These are phyloP conservation scores for Echinarachnius parma DNA, from an alignment of 53 echinoderm and acorn worm species.

Conservation along the genomic window DNA sequence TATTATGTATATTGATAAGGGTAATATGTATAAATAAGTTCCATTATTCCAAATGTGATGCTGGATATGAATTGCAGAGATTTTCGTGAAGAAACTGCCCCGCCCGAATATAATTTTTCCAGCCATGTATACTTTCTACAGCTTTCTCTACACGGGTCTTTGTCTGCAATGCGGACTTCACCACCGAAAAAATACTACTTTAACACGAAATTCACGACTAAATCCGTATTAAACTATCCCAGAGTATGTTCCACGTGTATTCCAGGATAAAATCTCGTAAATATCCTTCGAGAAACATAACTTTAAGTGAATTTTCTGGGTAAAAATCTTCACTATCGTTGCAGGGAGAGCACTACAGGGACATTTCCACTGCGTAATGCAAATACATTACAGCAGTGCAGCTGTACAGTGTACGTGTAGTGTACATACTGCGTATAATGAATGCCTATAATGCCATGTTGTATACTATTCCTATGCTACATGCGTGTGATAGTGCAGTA, in stretches of 20 bases:
- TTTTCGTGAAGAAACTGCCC: slow-evolving; percentile 10
- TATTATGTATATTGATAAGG: neutral
- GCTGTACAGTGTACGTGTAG: neutral
- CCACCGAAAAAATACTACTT: slow-evolving; percentile 23
- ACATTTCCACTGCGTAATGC: slow-evolving; percentile 36
- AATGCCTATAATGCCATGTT: too few species aligned
- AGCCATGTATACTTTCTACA: slow-evolving; percentile 8
- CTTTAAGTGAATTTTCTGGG: slow-evolving; percentile 27
- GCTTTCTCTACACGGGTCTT: slow-evolving; percentile 23
- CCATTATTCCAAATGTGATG: slow-evolving; percentile 48
- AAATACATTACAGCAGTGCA: slow-evolving; percentile 20
- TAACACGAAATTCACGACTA: slow-evolving; percentile 46
- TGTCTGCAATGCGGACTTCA: slow-evolving; percentile 34
- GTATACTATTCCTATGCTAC: too few species aligned
- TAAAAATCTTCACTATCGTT: slow-evolving; percentile 21
- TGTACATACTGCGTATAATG: neutral
- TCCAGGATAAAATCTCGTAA: slow-evolving; percentile 48
- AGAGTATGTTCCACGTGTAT: slow-evolving; percentile 51
- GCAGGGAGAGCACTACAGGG: slow-evolving; percentile 15
- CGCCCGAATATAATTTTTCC: slow-evolving; percentile 45
- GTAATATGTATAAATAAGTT: neutral
- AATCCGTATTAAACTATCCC: slow-evolving; percentile 48
- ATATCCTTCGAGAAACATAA: slow-evolving; percentile 46
- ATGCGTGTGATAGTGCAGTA: too few species aligned
- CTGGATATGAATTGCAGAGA: slow-evolving; percentile 12